Conservation (phyloP, 92 coral and sea anemone species). For the Isaurus tuberculatus region DNA sequence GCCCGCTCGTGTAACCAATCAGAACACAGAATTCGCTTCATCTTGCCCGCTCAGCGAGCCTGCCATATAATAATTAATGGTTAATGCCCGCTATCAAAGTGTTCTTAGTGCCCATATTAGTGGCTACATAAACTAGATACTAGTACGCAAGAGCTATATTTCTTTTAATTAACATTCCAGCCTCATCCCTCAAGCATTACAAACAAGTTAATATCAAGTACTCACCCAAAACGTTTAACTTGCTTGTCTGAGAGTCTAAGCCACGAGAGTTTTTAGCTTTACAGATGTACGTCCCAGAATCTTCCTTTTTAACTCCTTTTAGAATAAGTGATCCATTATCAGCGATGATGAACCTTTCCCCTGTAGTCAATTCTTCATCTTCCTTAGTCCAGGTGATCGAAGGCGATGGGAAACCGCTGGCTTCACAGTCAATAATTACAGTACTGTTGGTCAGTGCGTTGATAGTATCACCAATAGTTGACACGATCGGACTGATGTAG, state of each 20-base stretch:
- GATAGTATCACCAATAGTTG: conserved; percentile 38
- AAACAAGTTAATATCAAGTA: not conserved
- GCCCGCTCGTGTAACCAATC: too few species aligned
- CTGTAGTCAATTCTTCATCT: not conserved
- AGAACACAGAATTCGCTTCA: too few species aligned
- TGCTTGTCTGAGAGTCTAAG: conserved; percentile 28
- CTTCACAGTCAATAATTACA: conserved; percentile 35
- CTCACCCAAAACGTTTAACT: conserved; percentile 33
- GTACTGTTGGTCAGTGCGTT: conserved; percentile 33
- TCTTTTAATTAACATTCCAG: too few species aligned
- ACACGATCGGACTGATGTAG: conserved; percentile 10
- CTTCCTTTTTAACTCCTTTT: not conserved
- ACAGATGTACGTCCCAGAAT: conserved; percentile 29
- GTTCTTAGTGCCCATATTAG: too few species aligned
- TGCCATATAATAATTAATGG: too few species aligned
- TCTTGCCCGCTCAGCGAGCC: too few species aligned
- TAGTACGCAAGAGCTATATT: too few species aligned
- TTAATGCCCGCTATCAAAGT: too few species aligned
- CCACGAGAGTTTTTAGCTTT: conserved; percentile 23
- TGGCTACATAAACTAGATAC: too few species aligned
- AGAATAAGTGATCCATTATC: conserved; percentile 34
- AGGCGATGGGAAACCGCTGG: conserved; percentile 21
- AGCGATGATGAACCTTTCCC: not conserved
- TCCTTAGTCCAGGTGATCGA: conserved; percentile 24
- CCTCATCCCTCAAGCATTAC: too few species aligned